Evolutionary conservation across 1,140 invertebrate species (phyloP), one percentile per base, ranked within the genome.

Genomic region (Ceratosolen fusciceps): DNA sequence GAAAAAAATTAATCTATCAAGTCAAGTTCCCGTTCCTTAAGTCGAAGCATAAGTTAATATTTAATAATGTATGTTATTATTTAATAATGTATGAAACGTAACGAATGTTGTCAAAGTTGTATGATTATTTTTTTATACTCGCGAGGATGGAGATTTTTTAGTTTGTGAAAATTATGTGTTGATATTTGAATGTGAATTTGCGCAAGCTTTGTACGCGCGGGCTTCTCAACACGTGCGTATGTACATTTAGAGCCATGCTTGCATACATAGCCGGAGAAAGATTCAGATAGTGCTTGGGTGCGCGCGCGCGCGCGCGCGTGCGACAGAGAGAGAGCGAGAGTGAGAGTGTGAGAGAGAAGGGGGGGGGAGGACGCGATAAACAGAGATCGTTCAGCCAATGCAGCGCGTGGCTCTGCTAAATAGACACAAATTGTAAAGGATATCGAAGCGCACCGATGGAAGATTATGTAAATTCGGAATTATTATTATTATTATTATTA

Each of bases 61-160:
- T 65, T 37, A 26, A 68, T 68, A n/a, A 47, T 47, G 47, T 1
- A 24, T 68, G n/a, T n/a, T n/a, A n/a, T n/a, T n/a, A n/a, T n/a
- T n/a, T n/a, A n/a, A n/a, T n/a, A n/a, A n/a, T n/a, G 67, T 68
- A 71, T 54, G 26, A 31, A 52, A 34, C 21, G 47, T 21, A 71
- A 31, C 21, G 24, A 60, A 31, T 60, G 37, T 60, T 47, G n/a
- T n/a, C 60, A 37, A 74, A 0, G 56, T 37, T 16, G 21, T 43
- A 74, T 60, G 34, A 62, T 54, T 62, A 26, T 49, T n/a, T 74
- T 47, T 74, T 56, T 74, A 74, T 21, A 62, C 62, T 37, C 34
- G 37, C 37, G 37, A 47, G 24, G 49, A n/a, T 47, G 31, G 26
- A 29, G 21, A 29, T 43, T 60, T 21, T 39, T 74, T 60, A 21